phyloP scores from a whole-genome alignment of 2,113 vertebrate genomes.

The Camelus bactrianus region DNA sequence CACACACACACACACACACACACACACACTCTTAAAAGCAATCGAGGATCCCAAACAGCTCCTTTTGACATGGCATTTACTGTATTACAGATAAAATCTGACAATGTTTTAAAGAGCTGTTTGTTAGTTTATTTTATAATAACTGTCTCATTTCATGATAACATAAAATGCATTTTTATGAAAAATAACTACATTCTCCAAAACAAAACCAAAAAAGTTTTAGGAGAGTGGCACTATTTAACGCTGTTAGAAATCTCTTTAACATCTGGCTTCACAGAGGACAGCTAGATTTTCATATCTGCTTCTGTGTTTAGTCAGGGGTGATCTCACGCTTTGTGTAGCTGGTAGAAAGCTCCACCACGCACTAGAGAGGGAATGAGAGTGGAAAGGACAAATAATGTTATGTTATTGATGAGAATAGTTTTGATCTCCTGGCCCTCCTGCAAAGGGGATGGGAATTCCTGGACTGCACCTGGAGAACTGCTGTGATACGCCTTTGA shows the following conservation, averaged over 20 bases:
- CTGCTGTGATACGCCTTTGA: neutral
- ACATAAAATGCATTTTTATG: neutral
- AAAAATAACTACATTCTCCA: neutral
- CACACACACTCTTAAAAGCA: neutral
- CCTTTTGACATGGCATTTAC: neutral
- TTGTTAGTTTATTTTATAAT: slow-evolving; percentile 38
- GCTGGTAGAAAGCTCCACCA: neutral
- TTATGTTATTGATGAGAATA: neutral
- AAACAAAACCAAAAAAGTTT: neutral
- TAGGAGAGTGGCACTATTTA: neutral
- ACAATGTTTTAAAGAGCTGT: neutral
- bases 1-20: neutral
- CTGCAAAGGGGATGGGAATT: neutral
- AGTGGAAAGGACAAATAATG: neutral
- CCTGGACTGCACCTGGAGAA: neutral
- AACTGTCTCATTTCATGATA: neutral
- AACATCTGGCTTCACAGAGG: neutral
- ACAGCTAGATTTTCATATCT: neutral
- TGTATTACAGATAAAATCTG: slow-evolving; percentile 1
- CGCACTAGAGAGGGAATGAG: neutral
- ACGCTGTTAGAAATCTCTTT: neutral
- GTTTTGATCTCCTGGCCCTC: accelerated
- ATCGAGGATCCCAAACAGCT: neutral
- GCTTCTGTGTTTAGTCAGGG: neutral
- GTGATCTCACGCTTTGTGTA: neutral